Evolutionary conservation across 1,140 invertebrate species (phyloP).

Genomic region (Sitobion miscanthi): DNA sequence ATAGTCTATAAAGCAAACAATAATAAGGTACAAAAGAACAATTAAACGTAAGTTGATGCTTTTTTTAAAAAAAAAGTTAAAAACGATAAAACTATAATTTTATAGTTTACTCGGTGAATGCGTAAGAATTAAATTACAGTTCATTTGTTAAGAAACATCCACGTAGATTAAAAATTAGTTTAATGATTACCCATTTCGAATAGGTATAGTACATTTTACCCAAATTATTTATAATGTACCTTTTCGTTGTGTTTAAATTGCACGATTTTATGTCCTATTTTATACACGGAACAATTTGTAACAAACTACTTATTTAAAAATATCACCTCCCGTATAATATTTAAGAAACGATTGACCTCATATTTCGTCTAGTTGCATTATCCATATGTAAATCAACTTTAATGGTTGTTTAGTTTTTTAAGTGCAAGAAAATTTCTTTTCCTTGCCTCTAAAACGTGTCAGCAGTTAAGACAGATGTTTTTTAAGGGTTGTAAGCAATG

Average conservation of each 20-base stretch:
- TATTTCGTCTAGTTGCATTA: not conserved
- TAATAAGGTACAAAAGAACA: not conserved
- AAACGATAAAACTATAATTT: not conserved
- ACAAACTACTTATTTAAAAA: not conserved
- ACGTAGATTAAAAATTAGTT: not conserved
- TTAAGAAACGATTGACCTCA: not conserved
- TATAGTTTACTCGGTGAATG: not conserved
- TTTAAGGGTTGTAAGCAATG: not conserved
- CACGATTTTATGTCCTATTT: not conserved
- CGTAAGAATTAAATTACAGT: not conserved
- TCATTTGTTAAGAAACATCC: not conserved
- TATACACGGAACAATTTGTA: not conserved
- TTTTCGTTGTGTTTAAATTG: not conserved
- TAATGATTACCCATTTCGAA: not conserved
- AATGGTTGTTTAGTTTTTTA: conserved; percentile 25
- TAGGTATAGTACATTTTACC: not conserved
- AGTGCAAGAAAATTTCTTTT: not conserved
- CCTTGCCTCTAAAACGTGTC: not conserved
- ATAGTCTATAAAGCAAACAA: not conserved
- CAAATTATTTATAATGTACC: not conserved
- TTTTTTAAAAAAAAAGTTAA: not conserved
- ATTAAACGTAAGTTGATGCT: not conserved
- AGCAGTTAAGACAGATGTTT: conserved; percentile 33
- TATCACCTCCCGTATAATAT: not conserved
- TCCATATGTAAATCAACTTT: conserved; percentile 42